Conservation (phyloP, 2,888 invertebrate species). For the Eupithecia tripunctaria region DNA sequence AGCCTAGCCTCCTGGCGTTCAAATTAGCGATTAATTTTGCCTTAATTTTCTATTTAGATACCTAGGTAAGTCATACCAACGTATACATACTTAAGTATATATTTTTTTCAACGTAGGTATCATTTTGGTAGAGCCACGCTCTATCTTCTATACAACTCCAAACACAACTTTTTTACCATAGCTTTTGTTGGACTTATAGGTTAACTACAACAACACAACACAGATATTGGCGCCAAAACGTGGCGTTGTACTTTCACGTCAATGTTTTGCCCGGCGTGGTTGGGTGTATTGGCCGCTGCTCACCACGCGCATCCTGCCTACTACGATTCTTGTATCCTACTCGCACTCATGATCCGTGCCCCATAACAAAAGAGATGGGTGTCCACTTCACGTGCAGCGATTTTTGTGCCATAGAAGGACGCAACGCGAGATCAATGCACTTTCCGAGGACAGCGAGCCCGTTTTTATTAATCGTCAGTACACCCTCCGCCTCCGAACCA, state of each 20-base stretch:
- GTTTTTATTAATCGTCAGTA: constrained; percentile 76
- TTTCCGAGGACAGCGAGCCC: constrained; percentile 81
- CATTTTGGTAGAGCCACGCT: not conserved
- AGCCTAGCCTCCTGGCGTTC: not conserved
- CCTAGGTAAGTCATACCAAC: no score
- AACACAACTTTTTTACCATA: not conserved
- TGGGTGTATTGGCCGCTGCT: constrained; percentile 82
- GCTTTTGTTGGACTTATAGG: not conserved
- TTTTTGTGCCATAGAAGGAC: constrained; percentile 82
- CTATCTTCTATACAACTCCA: not conserved
- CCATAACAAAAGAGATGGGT: constrained; percentile 66
- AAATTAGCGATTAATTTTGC: not conserved
- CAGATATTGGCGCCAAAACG: constrained; percentile 77
- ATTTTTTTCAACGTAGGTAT: not conserved
- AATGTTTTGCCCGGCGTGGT: constrained; percentile 76
- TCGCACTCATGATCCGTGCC: constrained; percentile 61
- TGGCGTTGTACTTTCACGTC: constrained; percentile 74
- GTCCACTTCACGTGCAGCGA: constrained; percentile 77
- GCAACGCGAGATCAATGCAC: constrained; percentile 82
- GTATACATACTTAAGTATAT: not conserved
- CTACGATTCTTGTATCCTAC: constrained; percentile 73
- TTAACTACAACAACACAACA: not conserved
- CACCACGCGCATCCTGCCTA: constrained; percentile 82
- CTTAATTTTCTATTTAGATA: not conserved
- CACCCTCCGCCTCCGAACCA: constrained; percentile 56